A percentile compares a stretch with the other conserved stretches of the same genome.
phyloP scores from a whole-genome alignment of 2,797 vertebrate species.

The Dromococcyx pavoninus region DNA sequence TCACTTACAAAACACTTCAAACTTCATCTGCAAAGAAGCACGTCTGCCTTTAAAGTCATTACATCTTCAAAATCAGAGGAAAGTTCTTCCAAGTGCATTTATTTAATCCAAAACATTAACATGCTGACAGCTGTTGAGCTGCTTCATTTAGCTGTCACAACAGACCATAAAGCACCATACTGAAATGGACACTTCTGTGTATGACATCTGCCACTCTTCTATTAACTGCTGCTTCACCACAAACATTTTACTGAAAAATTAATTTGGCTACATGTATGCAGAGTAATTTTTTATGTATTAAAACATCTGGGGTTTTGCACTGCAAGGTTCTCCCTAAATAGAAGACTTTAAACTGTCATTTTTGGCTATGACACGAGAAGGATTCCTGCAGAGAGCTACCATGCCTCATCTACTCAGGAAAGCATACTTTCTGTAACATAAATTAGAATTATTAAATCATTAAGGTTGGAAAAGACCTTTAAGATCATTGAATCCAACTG shows the following conservation, averaged over 20 bases:
- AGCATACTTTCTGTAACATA: background rate
- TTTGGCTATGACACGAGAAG: background rate
- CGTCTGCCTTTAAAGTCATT: background rate
- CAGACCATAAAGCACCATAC: constrained; percentile 12
- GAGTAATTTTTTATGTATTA: constrained; percentile 9
- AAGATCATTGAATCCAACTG: no score
- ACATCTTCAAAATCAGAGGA: constrained; percentile 26
- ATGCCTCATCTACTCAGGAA: constrained; percentile 27
- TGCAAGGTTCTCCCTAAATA: constrained; percentile 22
- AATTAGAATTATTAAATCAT: background rate
- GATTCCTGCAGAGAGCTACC: constrained; percentile 15
- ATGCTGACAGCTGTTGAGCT: constrained; percentile 22
- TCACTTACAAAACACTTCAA: background rate
- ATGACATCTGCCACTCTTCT: constrained; percentile 58
- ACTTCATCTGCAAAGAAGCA: background rate
- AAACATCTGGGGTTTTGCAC: constrained; percentile 59
- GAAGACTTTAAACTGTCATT: constrained; percentile 13
- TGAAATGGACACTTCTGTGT: constrained; percentile 48
- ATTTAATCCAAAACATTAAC: constrained; percentile 38
- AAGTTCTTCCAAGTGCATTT: constrained; percentile 59
- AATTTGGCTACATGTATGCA: constrained; percentile 55
- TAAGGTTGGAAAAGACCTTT: no score
- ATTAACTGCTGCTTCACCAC: constrained; percentile 2
- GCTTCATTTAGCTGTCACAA: constrained; percentile 48
- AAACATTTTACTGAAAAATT: constrained; percentile 52